Base-by-base conservation (phyloP, 2,797 vertebrate genomes). In the Gila robusta region DNA sequence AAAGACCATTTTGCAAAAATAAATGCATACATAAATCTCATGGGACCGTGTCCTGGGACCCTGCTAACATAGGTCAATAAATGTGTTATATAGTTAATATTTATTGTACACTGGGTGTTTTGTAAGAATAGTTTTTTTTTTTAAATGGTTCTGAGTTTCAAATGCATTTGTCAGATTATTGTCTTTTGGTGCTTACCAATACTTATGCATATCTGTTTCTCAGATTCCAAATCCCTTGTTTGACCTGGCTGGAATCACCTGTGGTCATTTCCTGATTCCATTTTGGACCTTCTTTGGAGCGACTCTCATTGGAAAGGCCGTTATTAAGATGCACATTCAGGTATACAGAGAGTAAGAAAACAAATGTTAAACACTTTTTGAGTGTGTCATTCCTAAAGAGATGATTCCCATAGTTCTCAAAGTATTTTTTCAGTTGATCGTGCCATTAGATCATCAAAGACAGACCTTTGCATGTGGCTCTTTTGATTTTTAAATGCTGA, bases 301-400 rank as follows among this genome's bases (percentile, higher is more conserved):
- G n/a, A 99, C 98, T 35, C 91, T 99, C 23, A 99, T 99, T 88
- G 98, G 98, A 90, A 99, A 99, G 95, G 98, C 98, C 64, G 95
- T 99, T 89, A 95, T 99, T 91, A 99, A 99, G 96, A 99, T 99
- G 98, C 98, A 99, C 86, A 99, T 99, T 93, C 98, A 99, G 98
- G 98, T 97, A 93, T 1, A 35, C 1, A 12, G 16, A 64, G 52
- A n/a, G 28, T 32, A n/a, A n/a, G 14, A 6, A 54, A 52, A 54
- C 17, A 35, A 47, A 56, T n/a, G 32, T 37, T 74, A 56, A 35
- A 17, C 12, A 6, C 28, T 35, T 39, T 77, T 49, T 5, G 9
- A 44, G n/a, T 12, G 32, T n/a, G 56, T 83, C 81, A 74, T 66
- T 28, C 16, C 35, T 37, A 56, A 52, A 23, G 26, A 47, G 39